phyloP scores from a whole-genome alignment of 2,113 vertebrate genomes.

The Rhipidura dahli region DNA sequence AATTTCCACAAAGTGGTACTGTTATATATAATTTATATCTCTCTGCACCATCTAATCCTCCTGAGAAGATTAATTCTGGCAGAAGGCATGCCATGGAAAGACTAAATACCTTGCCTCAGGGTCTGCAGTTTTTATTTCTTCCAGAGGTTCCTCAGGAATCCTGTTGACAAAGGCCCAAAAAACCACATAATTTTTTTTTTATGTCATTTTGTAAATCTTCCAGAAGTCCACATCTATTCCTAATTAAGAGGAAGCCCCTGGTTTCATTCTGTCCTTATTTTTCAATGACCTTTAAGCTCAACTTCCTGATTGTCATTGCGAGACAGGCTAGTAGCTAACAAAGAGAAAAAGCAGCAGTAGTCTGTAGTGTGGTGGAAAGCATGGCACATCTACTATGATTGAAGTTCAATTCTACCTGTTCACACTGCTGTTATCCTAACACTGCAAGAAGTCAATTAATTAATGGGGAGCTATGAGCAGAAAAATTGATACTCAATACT shows the following conservation, averaged over 20 bases:
- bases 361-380: neutral
- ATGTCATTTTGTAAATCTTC: neutral
- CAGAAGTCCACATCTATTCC: neutral
- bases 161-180: neutral
- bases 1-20: constrained; percentile 47
- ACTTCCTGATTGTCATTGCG: neutral
- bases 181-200: neutral
- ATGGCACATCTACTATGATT: neutral
- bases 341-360: neutral
- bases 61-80: constrained; percentile 49
- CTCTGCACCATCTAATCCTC: constrained; percentile 22
- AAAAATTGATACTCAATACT: neutral
- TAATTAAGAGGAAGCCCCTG: neutral
- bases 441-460: neutral
- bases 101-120: constrained; percentile 36
- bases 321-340: neutral
- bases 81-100: constrained; percentile 1
- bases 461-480: neutral
- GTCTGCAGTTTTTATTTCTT: neutral
- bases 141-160: neutral
- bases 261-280: neutral
- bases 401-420: neutral
- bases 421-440: neutral
- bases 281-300: neutral
- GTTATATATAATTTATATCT: constrained; percentile 53